phyloP scores from a whole-genome alignment of 1,140 invertebrate genomes.

The Agrilus planipennis region DNA sequence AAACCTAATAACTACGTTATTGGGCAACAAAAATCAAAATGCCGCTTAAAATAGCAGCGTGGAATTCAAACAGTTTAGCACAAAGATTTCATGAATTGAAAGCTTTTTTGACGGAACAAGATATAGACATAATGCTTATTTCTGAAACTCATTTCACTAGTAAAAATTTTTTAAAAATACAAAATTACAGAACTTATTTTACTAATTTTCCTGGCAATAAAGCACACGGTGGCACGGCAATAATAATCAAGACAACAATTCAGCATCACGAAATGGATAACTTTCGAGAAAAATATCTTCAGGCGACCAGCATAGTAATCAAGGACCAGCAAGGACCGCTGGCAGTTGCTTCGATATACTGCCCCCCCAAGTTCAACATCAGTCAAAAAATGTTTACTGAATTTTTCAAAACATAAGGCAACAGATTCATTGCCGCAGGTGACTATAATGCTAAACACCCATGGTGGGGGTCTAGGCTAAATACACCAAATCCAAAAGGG shows the following conservation, averaged over 20 bases:
- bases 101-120: constrained; percentile 13
- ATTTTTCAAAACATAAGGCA: constrained; percentile 27
- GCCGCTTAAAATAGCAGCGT: constrained; percentile 9
- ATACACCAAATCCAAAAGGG: constrained; percentile 19
- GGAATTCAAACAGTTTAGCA: constrained; percentile 20
- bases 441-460: constrained; percentile 35
- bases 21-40: constrained; percentile 9
- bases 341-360: constrained; percentile 27
- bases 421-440: constrained; percentile 25
- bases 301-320: constrained; percentile 1
- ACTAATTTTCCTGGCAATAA: constrained; percentile 15
- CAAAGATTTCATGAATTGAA: constrained; percentile 13
- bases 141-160: constrained; percentile 14
- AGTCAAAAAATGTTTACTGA: constrained; percentile 20
- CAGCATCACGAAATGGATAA: constrained; percentile 4
- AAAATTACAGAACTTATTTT: constrained; percentile 11
- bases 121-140: constrained; percentile 15
- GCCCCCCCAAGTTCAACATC: constrained; percentile 24
- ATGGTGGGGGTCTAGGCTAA: constrained; percentile 31
- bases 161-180: constrained; percentile 11
- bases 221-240: constrained; percentile 16
- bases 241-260: constrained; percentile 12
- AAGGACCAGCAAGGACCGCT: constrained; percentile 7
- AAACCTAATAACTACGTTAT: constrained; percentile 11
- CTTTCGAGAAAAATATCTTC: constrained; percentile 1